Base-by-base conservation (phyloP, 2,113 vertebrate species). In the Sclerurus mexicanus region DNA sequence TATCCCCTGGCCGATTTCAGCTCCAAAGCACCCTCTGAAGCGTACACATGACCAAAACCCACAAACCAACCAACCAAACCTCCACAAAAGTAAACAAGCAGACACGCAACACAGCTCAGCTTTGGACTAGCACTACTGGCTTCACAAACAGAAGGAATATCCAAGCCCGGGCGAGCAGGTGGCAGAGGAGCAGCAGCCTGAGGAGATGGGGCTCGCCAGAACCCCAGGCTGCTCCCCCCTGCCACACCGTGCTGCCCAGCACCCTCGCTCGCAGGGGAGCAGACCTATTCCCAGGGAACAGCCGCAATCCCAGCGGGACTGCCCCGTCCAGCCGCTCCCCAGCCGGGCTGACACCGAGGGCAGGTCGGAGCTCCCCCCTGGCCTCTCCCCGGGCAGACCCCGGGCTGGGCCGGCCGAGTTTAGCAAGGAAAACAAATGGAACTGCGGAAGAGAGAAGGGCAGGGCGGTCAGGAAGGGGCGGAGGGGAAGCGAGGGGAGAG, bases 11-110 rank as follows among this genome's bases (percentile, higher is more conserved):
- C 4, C 5, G 11, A 46, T 47, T 63, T 55, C 47, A 63, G 8
- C 27, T 62, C 52, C 76, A 33, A 67, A 72, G 68, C n/a, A 46
- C 22, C 10, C 42, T 18, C 30, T 47, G 27, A 66, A 86, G 50
- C 0, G 0, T 23, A 53, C n/a, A 9, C 7, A 33, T 5, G 12
- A 25, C 17, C 6, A 39, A 42, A 33, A 35, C 20, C 2, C 3
- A 10, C 4, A 16, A 16, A n/a, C 4, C 2, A 20, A 33, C 10
- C 52, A 27, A 22, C 2, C 12, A 16, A 27, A 30, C 9, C 5
- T 42, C 35, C 35, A 24, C 28, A 23, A 4, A 73, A 52, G 14
- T 8, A 11, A 27, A 37, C 5, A 27, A 9, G 15, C 2, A 4
- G 35, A 28, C 12, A 17, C 24, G 72, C 47, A 50, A 31, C 7